These are phyloP conservation scores for Phodopus roborovskii DNA, from an alignment of 2,113 vertebrate species.

Conservation along the genomic window DNA sequence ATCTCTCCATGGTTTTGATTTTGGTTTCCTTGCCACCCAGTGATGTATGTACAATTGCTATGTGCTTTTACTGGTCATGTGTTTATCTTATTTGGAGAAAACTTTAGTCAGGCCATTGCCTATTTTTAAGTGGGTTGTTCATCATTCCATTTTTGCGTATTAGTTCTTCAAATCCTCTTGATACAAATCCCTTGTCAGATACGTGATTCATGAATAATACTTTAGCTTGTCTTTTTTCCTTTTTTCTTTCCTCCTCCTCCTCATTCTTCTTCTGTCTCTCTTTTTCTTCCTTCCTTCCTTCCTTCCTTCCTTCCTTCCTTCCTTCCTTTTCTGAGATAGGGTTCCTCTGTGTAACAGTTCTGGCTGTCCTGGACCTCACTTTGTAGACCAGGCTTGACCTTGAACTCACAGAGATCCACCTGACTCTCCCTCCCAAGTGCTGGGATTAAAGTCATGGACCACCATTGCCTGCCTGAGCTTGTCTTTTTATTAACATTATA, in stretches of 20 bases:
- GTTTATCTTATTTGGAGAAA: conserved; percentile 18
- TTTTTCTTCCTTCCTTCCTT: too few species aligned
- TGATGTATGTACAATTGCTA: background rate
- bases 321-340: too few species aligned
- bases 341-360: too few species aligned
- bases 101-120: background rate
- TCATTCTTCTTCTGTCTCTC: too few species aligned
- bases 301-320: too few species aligned
- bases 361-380: background rate
- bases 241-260: too few species aligned
- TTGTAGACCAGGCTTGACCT: background rate
- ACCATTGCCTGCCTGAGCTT: background rate
- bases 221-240: background rate
- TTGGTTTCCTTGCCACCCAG: background rate
- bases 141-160: background rate
- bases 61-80: background rate
- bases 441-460: too few species aligned
- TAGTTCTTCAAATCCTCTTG: background rate
- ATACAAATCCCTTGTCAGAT: background rate
- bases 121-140: conserved; percentile 29
- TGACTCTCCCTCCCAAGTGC: background rate
- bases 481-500: background rate
- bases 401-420: background rate
- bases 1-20: background rate
- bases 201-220: background rate